Evolutionary conservation across 2,797 vertebrate genomes (phyloP).

Genomic region (Liparis tanakae): DNA sequence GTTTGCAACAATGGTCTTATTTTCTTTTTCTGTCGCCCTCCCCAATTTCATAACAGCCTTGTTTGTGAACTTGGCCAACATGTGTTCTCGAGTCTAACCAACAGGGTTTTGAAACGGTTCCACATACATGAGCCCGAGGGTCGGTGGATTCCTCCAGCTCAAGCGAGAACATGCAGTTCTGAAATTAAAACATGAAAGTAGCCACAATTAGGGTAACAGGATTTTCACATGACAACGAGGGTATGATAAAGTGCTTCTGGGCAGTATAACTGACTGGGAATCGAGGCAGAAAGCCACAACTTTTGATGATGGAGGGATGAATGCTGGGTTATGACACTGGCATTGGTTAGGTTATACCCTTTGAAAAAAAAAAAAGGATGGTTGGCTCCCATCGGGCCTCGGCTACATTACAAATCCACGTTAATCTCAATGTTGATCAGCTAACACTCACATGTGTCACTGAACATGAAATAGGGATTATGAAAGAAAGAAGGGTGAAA

Average conservation of each 20-base stretch:
- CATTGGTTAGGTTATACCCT: slow-evolving; percentile 39
- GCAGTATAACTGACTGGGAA: slow-evolving; percentile 17
- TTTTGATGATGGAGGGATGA: slow-evolving; percentile 35
- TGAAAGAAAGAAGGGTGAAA: neutral
- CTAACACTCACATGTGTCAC: neutral
- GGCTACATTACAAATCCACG: slow-evolving; percentile 24
- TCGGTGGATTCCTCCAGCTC: slow-evolving; percentile 9
- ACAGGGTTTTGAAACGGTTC: slow-evolving; percentile 28
- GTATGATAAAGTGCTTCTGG: slow-evolving; percentile 35
- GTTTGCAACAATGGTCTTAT: slow-evolving; percentile 5
- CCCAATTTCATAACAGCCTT: slow-evolving; percentile 10
- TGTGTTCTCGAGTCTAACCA: slow-evolving; percentile 30
- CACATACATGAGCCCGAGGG: slow-evolving; percentile 14
- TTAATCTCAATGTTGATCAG: slow-evolving; percentile 22
- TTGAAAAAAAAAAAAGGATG: slow-evolving; percentile 23
- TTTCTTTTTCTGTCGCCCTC: slow-evolving; percentile 10
- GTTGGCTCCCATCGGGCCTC: slow-evolving; percentile 34
- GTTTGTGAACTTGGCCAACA: slow-evolving; percentile 28
- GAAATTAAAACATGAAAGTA: slow-evolving; percentile 37
- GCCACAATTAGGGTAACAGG: slow-evolving; percentile 35
- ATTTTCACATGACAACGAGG: slow-evolving; percentile 52
- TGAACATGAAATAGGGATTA: slow-evolving; percentile 22
- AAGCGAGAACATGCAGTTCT: slow-evolving; percentile 27
- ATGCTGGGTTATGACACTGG: slow-evolving; percentile 9
- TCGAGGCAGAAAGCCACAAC: slow-evolving; percentile 52